Percentiles rank a stretch among this genome's conserved stretches.
Evolutionary conservation across 2,113 vertebrate genomes (phyloP).

Genomic region (Callipepla squamata): DNA sequence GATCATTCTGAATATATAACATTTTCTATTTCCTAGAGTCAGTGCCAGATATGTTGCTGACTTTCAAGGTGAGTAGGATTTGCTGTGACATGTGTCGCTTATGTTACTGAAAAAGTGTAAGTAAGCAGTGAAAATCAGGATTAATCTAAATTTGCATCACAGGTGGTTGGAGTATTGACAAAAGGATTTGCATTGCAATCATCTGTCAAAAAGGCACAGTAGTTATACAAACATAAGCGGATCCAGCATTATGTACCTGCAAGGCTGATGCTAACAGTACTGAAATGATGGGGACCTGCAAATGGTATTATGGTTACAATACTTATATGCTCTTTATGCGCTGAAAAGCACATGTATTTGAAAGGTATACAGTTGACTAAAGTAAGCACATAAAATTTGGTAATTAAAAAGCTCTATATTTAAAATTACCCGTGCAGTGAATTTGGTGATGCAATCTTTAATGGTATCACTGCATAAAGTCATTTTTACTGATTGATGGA

Average conservation of each 20-base stretch:
- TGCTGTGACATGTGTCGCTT: background rate
- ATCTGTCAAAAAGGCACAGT: background rate
- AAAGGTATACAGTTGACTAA: background rate
- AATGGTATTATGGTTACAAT: background rate
- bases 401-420: background rate
- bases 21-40: background rate
- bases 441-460: background rate
- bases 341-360: background rate
- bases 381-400: background rate
- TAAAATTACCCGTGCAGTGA: background rate
- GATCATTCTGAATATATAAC: background rate
- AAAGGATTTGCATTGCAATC: slow-evolving; percentile 27
- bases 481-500: background rate
- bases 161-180: slow-evolving; percentile 25
- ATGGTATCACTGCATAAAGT: background rate
- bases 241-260: background rate
- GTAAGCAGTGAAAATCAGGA: slow-evolving; percentile 11
- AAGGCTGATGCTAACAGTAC: background rate
- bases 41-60: background rate
- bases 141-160: slow-evolving; percentile 34
- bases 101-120: background rate
- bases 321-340: background rate
- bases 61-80: background rate
- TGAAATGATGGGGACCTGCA: background rate
- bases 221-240: background rate